These are phyloP conservation scores for Bombylius major DNA, from an alignment of 2,888 invertebrate species.

Conservation along the genomic window DNA sequence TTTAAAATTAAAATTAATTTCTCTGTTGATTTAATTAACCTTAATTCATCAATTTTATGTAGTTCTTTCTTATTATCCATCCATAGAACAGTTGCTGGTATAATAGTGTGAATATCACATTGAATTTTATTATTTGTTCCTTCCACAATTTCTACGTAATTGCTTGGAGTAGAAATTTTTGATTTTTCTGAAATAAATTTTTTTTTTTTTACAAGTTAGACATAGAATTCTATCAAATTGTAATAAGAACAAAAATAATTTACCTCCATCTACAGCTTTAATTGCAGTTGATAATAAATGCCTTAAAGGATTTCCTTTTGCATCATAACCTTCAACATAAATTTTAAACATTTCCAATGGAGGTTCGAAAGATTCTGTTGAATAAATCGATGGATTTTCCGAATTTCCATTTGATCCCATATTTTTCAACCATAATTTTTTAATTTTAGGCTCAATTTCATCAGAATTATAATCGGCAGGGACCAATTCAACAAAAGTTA, in stretches of 20 bases:
- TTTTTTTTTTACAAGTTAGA: background rate
- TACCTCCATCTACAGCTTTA: conserved; percentile 27
- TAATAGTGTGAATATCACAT: conserved; percentile 49
- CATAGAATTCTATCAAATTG: background rate
- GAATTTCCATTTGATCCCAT: conserved; percentile 15
- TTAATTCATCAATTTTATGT: background rate
- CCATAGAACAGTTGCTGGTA: conserved; percentile 39
- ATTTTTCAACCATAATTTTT: conserved; percentile 13
- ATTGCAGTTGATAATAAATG: conserved; percentile 55
- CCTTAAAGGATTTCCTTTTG: conserved; percentile 45
- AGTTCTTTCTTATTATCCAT: conserved; percentile 4
- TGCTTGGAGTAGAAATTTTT: conserved; percentile 36
- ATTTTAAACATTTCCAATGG: conserved; percentile 54
- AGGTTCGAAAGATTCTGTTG: conserved; percentile 47
- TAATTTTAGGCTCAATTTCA: background rate
- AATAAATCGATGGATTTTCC: conserved; percentile 30
- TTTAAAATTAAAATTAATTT: background rate
- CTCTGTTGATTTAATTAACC: background rate
- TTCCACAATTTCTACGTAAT: conserved; percentile 24
- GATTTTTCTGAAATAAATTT: conserved; percentile 42
- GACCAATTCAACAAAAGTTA: conserved; percentile 21
- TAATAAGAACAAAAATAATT: background rate
- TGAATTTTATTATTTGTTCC: conserved; percentile 39
- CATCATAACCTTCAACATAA: conserved; percentile 50
- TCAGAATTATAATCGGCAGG: conserved; percentile 15